These are phyloP conservation scores for Myripristis murdjan DNA, from an alignment of 2,797 vertebrate species.

Conservation along the genomic window DNA sequence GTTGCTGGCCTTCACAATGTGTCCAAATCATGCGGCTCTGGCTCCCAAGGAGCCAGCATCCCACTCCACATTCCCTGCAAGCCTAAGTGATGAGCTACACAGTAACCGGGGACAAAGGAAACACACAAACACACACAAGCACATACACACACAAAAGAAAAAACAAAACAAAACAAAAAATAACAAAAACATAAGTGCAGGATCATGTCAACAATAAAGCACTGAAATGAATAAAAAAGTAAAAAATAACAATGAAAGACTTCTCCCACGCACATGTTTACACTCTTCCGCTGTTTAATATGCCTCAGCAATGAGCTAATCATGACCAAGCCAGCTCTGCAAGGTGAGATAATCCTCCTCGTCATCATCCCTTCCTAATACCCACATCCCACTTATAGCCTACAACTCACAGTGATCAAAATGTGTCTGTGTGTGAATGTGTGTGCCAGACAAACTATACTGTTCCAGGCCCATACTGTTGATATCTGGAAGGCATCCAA, in stretches of 20 bases:
- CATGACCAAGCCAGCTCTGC: conserved; percentile 54
- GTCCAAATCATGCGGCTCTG: conserved; percentile 41
- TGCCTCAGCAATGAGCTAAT: conserved; percentile 52
- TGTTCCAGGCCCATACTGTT: conserved; percentile 46
- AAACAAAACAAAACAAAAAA: conserved; percentile 43
- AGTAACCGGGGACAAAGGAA: conserved; percentile 57
- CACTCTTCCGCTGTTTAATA: conserved; percentile 36
- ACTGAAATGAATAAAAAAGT: neutral
- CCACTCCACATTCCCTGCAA: conserved; percentile 75
- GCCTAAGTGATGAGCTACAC: conserved; percentile 64
- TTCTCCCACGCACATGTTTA: neutral
- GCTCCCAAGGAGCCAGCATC: conserved; percentile 56
- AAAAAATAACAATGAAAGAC: neutral
- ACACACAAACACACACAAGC: conserved; percentile 60
- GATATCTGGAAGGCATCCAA: conserved; percentile 76
- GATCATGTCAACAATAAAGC: neutral
- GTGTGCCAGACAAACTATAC: neutral
- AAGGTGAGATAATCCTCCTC: conserved; percentile 67
- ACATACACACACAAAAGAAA: conserved; percentile 15
- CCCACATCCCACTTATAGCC: conserved; percentile 25
- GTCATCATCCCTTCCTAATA: conserved; percentile 66
- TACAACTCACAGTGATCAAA: conserved; percentile 45
- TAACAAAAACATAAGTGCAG: conserved; percentile 21
- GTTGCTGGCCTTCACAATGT: conserved; percentile 30
- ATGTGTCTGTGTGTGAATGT: conserved; percentile 23